Evolutionary conservation across 2,888 invertebrate species (phyloP).

Genomic region (Drosophila mimica): DNA sequence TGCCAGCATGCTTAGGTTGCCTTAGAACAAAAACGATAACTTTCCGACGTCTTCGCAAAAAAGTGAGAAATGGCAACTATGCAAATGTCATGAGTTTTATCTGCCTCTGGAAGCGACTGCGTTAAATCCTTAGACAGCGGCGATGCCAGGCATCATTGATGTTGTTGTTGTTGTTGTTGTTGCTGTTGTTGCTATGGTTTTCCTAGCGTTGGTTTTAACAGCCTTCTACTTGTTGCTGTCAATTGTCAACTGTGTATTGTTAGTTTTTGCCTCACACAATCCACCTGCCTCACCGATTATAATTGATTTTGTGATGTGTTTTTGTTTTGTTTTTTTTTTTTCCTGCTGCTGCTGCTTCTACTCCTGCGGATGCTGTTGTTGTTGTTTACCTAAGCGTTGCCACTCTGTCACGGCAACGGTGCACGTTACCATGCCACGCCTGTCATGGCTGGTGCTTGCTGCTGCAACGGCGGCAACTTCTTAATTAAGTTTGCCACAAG

Average conservation of each 20-base stretch:
- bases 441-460: slow-evolving; percentile 37
- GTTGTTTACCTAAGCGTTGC: slow-evolving; percentile 55
- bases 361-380: slow-evolving; percentile 26
- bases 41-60: background rate
- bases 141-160: slow-evolving; percentile 2
- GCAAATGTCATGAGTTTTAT: background rate
- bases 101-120: background rate
- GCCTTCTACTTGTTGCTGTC: slow-evolving; percentile 67
- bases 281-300: slow-evolving; percentile 35
- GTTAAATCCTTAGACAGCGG: slow-evolving; percentile 34
- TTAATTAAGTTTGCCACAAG: slow-evolving; percentile 71
- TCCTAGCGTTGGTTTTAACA: slow-evolving; percentile 9
- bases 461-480: slow-evolving; percentile 62
- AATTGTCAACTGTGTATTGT: slow-evolving; percentile 46
- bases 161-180: slow-evolving; percentile 1
- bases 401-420: slow-evolving; percentile 10
- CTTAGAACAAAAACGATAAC: background rate
- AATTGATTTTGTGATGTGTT: slow-evolving; percentile 54
- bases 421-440: slow-evolving; percentile 28
- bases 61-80: background rate
- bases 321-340: background rate
- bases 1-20: background rate
- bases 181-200: background rate
- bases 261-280: slow-evolving; percentile 25
- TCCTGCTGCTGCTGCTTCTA: background rate